phyloP scores from a whole-genome alignment of 2,888 invertebrate species.

The Plebejus argus region DNA sequence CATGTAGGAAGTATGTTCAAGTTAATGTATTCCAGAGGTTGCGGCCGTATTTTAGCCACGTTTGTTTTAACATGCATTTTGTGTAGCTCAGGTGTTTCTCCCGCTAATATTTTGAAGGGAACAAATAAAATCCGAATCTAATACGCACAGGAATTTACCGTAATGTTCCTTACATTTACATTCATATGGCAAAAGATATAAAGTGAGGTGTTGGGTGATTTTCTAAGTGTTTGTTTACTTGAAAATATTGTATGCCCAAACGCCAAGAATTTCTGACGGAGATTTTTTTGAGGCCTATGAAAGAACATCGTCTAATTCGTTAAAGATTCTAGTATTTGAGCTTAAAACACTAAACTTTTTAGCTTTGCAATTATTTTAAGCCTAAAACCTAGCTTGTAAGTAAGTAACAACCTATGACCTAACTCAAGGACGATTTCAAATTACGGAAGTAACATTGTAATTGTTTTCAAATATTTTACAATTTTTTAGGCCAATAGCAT shows the following conservation, averaged over 20 bases:
- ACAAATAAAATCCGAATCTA: constrained; percentile 2
- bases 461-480: background rate
- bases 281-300: too few relatives aligned
- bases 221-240: background rate
- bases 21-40: background rate
- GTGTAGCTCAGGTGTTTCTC: constrained; percentile 17
- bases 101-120: constrained; percentile 10
- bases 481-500: constrained; percentile 1
- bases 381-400: background rate
- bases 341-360: too few relatives aligned
- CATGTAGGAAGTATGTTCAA: background rate
- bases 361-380: too few relatives aligned
- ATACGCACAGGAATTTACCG: background rate
- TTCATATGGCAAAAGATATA: background rate
- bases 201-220: background rate
- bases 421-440: background rate
- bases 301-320: too few relatives aligned
- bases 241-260: background rate
- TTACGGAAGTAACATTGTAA: background rate
- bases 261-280: background rate
- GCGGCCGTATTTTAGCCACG: constrained; percentile 16
- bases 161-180: background rate
- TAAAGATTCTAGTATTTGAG: too few relatives aligned
- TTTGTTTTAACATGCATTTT: constrained; percentile 25
- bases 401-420: background rate